phyloP scores from a whole-genome alignment of 2,888 invertebrate genomes.

The Andrena flavipes region DNA sequence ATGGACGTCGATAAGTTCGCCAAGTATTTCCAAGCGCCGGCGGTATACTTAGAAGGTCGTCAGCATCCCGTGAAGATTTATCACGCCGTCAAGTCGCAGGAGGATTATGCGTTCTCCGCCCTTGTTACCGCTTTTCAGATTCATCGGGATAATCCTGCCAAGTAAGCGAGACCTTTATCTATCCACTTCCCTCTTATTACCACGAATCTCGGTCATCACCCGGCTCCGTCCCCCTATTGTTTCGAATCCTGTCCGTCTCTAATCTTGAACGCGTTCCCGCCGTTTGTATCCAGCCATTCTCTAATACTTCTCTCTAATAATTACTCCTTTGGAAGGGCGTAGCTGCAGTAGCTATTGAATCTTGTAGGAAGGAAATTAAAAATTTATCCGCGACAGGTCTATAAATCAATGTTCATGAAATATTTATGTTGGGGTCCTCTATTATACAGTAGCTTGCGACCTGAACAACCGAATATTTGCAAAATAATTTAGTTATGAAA shows the following conservation, averaged over 20 bases:
- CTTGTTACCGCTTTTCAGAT: slow-evolving; percentile 96
- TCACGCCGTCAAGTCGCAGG: slow-evolving; percentile 90
- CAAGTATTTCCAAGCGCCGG: slow-evolving; percentile 94
- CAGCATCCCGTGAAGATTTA: slow-evolving; percentile 92
- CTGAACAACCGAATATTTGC: too few relatives aligned
- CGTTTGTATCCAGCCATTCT: too few relatives aligned
- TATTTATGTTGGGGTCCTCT: too few relatives aligned
- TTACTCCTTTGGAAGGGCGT: too few relatives aligned
- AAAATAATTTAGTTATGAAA: too few relatives aligned
- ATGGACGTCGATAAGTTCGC: slow-evolving; percentile 98
- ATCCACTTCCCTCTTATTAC: neutral
- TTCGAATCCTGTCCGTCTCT: neutral
- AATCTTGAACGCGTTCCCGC: too few relatives aligned
- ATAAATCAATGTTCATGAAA: too few relatives aligned
- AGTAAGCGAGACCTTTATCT: slow-evolving; percentile 86
- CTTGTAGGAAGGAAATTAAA: too few relatives aligned
- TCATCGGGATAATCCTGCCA: slow-evolving; percentile 91
- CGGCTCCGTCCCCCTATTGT: neutral
- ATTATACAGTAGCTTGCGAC: too few relatives aligned
- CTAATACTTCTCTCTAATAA: too few relatives aligned
- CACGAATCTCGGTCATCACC: neutral
- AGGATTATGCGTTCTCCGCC: slow-evolving; percentile 94
- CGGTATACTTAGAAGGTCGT: slow-evolving; percentile 95
- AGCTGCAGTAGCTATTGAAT: too few relatives aligned
- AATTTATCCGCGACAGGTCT: too few relatives aligned